Base-by-base conservation (phyloP, 2,888 invertebrate genomes). In the Ethmia dodecea region DNA sequence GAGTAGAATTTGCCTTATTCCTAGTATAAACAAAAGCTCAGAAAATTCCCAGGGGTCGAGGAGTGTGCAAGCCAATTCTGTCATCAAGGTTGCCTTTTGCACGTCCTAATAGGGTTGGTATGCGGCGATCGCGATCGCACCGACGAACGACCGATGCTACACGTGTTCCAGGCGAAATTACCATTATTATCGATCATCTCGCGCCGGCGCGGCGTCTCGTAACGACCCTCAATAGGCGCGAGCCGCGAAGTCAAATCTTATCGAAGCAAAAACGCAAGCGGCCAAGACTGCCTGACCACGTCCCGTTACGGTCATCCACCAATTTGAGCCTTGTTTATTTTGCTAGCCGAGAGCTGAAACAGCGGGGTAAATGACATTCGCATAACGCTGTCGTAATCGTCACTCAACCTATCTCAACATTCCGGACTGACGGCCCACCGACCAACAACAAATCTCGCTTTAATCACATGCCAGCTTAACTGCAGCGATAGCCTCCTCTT, bases 131-230 rank as follows among this genome's bases (percentile, higher is more conserved):
- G 61, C 69, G 71, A 78, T 79, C 75, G 66, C 65, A 56, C 63
- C 73, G 60, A 52, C 62, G 64, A 65, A 59, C 65, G 64, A 62
- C 58, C 76, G 78, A 80, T 74, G 72, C 64, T 72, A 84, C 84
- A 84, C 81, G 83, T 83, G 84, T 80, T 75, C 60, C 56, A 49
- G 38, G 62, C 66, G 52, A 80, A 84, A 86, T 84, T 84, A 84
- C 86, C 86, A 86, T 86, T 83, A 84, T 86, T 86, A 86, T 84
- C 84, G 84, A 83, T 81, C 80, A 81, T 84, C 86, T 73, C 63
- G 73, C 75, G 67, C 73, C 66, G 57, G 64, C 63, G 74, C 66
- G 57, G 64, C 63, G 74, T 71, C 63, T 63, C 61, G 78, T 83
- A 80, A 83, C 84, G 81, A 83, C 75, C 71, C 70, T 66, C 67